phyloP scores from a whole-genome alignment of 1,140 invertebrate genomes.

The Drosophila baimaii region DNA sequence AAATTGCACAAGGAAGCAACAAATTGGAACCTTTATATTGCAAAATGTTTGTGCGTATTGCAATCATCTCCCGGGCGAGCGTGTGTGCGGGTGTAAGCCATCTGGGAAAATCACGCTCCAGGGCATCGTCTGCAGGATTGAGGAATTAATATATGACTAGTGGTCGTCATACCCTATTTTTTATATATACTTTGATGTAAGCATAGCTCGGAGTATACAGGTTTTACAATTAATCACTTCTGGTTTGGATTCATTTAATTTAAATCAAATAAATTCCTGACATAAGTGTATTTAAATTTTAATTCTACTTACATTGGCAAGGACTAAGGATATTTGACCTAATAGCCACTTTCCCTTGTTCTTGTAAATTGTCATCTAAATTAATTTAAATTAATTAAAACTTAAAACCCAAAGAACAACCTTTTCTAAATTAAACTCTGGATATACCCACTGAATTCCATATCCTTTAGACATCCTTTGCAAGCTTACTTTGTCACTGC shows the following conservation, averaged over 20 bases:
- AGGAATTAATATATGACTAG: slow-evolving; percentile 16
- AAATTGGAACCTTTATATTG: slow-evolving; percentile 32
- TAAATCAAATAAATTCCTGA: no score
- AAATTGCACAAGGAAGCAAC: slow-evolving; percentile 37
- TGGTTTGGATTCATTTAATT: no score
- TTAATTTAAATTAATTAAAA: no score
- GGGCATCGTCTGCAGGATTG: slow-evolving; percentile 15
- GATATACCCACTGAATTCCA: not conserved
- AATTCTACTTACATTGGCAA: no score
- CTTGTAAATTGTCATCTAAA: not conserved
- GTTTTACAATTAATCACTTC: no score
- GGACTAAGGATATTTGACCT: no score
- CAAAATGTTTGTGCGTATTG: slow-evolving; percentile 22
- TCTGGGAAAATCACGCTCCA: slow-evolving; percentile 18
- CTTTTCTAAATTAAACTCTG: not conserved
- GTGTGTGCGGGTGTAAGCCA: slow-evolving; percentile 10
- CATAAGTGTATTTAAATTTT: no score
- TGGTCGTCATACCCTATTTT: not conserved
- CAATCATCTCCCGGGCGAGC: slow-evolving; percentile 32
- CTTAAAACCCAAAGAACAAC: no score
- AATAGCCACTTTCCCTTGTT: no score
- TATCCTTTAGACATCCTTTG: slow-evolving; percentile 3
- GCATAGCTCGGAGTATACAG: not conserved
- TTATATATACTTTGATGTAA: not conserved
- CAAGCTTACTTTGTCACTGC: slow-evolving; percentile 10